Conservation (phyloP, 2,797 vertebrate genomes). For the Caiman crocodilus region DNA sequence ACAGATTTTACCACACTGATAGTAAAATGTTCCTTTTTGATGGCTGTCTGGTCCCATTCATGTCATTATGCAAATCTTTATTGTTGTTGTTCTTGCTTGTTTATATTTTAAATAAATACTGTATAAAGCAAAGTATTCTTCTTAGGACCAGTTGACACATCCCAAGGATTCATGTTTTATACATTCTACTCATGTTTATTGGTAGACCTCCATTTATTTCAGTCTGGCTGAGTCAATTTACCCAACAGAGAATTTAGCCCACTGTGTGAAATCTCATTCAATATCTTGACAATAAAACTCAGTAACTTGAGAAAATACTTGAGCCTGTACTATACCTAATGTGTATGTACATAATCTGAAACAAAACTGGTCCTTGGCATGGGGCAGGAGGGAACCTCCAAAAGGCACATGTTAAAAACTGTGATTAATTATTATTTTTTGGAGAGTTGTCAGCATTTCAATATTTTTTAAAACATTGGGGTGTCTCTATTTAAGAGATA, state of each 20-base stretch:
- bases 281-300: neutral
- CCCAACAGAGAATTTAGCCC: neutral
- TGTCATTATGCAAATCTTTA: conserved; percentile 36
- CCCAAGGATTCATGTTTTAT: neutral
- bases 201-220: conserved; percentile 23
- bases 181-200: conserved; percentile 25
- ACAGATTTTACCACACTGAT: conserved; percentile 10
- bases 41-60: conserved; percentile 12
- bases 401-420: neutral
- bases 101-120: conserved; percentile 2
- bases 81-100: neutral
- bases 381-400: neutral
- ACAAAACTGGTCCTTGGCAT: neutral
- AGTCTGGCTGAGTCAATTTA: neutral
- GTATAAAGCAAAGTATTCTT: neutral
- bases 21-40: conserved; percentile 29
- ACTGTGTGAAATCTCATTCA: neutral
- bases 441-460: neutral
- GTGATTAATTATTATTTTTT: neutral
- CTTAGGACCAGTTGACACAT: neutral
- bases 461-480: neutral
- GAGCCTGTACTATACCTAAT: neutral
- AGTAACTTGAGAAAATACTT: neutral
- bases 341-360: neutral
- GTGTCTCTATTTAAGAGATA: neutral